Percentiles rank a stretch among this genome's conserved stretches.
Evolutionary conservation across 1,140 invertebrate genomes (phyloP).

Genomic region (Amphibalanus amphitrite): DNA sequence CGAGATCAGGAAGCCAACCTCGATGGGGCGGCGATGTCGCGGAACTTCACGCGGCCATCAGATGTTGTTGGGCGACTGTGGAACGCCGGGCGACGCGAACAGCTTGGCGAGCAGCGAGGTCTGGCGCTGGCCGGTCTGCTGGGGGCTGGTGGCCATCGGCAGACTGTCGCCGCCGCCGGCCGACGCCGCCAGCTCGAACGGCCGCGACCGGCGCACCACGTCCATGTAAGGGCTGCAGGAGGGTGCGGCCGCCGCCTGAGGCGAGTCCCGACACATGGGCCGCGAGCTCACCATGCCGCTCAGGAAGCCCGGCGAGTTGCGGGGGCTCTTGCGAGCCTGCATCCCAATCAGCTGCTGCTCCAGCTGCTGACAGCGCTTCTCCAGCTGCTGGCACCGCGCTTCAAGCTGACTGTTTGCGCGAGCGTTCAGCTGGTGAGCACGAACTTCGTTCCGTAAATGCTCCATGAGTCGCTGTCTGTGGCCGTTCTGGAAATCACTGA

Average conservation of each 20-base stretch:
- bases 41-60: no score
- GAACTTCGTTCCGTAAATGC: background rate
- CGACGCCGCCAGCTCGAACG: background rate
- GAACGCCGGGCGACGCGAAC: background rate
- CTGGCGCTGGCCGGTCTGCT: background rate
- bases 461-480: background rate
- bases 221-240: background rate
- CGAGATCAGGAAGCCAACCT: no score
- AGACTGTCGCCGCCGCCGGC: no score
- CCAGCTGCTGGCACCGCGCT: background rate
- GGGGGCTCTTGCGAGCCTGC: background rate
- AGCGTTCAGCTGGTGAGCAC: background rate
- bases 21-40: no score
- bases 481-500: background rate
- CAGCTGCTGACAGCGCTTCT: background rate
- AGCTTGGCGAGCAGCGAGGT: background rate
- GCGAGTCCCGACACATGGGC: background rate
- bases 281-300: background rate
- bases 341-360: background rate
- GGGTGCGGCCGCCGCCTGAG: background rate
- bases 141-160: background rate
- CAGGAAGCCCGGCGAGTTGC: background rate
- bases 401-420: background rate
- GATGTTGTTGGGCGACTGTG: background rate
- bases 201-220: background rate